phyloP scores from a whole-genome alignment of 2,113 vertebrate genomes.

The Macrotus californicus region DNA sequence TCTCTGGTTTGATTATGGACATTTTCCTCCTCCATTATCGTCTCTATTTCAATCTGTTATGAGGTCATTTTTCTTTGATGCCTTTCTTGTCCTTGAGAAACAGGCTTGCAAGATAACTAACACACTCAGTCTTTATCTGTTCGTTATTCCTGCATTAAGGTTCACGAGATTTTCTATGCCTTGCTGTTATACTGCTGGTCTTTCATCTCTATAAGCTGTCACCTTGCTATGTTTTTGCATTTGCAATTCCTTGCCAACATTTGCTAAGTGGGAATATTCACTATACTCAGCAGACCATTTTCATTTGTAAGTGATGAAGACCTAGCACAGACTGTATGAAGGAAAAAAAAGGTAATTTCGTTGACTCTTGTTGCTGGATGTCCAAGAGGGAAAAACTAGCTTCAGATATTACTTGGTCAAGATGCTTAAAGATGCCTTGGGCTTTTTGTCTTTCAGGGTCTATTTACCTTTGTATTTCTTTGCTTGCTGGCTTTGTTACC shows the following conservation, averaged over 20 bases:
- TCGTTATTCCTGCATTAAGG: not conserved
- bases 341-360: not conserved
- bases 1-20: not conserved
- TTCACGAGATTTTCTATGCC: not conserved
- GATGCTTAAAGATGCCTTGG: not conserved
- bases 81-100: constrained; percentile 32
- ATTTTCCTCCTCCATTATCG: constrained; percentile 10
- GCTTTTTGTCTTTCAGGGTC: not conserved
- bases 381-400: not conserved
- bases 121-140: not conserved
- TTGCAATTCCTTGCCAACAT: not conserved
- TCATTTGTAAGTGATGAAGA: not conserved
- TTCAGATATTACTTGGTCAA: not conserved
- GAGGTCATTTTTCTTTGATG: constrained; percentile 32
- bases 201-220: not conserved
- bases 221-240: not conserved
- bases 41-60: constrained; percentile 36
- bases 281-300: not conserved
- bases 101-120: not conserved
- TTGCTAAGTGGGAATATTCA: not conserved
- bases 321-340: not conserved
- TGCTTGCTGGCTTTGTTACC: not conserved
- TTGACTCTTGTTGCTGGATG: not conserved
- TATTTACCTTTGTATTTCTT: not conserved
- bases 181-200: not conserved